Evolutionary conservation across 2,888 invertebrate genomes (phyloP), one percentile per base, ranked within the genome.

Genomic region (Diarsia brunnea): DNA sequence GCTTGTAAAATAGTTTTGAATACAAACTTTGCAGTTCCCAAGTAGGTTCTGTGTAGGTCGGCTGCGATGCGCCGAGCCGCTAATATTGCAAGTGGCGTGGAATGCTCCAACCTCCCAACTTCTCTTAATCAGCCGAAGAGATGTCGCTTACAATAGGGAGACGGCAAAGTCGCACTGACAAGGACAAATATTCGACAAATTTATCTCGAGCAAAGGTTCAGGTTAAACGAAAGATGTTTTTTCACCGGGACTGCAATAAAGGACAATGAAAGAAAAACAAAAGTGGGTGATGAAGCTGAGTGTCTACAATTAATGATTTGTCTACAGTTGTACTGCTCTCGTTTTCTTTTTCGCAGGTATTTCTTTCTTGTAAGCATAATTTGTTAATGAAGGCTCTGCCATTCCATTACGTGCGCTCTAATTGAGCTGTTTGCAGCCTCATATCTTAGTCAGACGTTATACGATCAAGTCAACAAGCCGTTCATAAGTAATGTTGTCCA

Each of bases 61-160:
- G 67, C 67, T 73, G 78, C 67, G 81, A 75, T 83, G 85, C 87
- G 73, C 75, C 63, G 84, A 78, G 79, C 85, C 77, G 82, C 88
- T 89, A 90, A 90, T 88, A 87, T 83, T 84, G 86, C 88, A 78
- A 88, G 81, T 84, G 84, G 82, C 85, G 85, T 79, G 88, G 82
- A 88, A 89, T 89, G 84, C 83, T 81, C 84, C 81, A 72, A 72
- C 72, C 58, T 73, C 73, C 73, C 73, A 89, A 89, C 81, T 90
- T 89, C 89, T 88, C 89, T 88, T 90, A 90, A 91, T 91, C 90
- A 90, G 84, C 79, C 81, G 81, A 74, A 70, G 81, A 79, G 81
- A 87, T 87, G 84, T 85, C 88, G 78, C 82, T 79, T 86, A 81
- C 79, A 80, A 81, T 80, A 83, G 78, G 84, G 84, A 79, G 84